Base-by-base conservation (phyloP, 2,113 vertebrate genomes). In the Bubo blakistoni region DNA sequence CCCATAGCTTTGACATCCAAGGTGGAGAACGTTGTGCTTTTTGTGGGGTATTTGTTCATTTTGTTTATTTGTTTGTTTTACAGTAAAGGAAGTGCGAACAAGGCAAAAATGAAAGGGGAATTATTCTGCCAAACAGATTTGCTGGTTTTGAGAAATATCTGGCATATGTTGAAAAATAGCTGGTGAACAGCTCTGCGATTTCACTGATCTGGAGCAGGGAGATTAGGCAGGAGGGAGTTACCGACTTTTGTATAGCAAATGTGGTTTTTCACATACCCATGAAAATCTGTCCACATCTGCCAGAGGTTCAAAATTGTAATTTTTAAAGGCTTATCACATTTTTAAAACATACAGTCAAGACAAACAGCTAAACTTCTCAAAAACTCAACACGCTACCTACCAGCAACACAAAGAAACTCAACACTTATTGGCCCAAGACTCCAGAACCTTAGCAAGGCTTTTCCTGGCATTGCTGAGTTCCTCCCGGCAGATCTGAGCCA, bases 51-150 rank as follows among this genome's bases (percentile, higher is more conserved):
- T 72, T 72, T 29, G 11, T 46, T 81, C 78, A 4, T 12, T 54
- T 51, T 26, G 3, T n/a, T 72, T 74, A 14, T 51, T 66, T 72
- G 32, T 65, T 85, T 77, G 12, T 22, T 88, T 92, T 66, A 74
- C 5, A 66, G 15, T 49, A 67, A 89, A 81, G 46, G 16, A 88
- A 84, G 30, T 77, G 17, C 54, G 29, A 91, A 81, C 18, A 87
- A 38, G 38, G 18, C 16, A 81, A 62, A 93, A 91, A 81, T 34
- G 11, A 66, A 95, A 91, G 4, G 21, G 36, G 25, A 65, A 77
- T 78, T 78, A 51, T 58, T 78, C n/a, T 84, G 87, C 87, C 65
- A 95, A 89, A 89, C 27, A 84, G 55, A 27, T 95, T 91, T 87
- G 8, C 55, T 89, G 36, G 27, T 89, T 67, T 89, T 84, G 42